These are phyloP conservation scores for Peromyscus attwateri DNA, from an alignment of 2,797 vertebrate species.

Conservation along the genomic window DNA sequence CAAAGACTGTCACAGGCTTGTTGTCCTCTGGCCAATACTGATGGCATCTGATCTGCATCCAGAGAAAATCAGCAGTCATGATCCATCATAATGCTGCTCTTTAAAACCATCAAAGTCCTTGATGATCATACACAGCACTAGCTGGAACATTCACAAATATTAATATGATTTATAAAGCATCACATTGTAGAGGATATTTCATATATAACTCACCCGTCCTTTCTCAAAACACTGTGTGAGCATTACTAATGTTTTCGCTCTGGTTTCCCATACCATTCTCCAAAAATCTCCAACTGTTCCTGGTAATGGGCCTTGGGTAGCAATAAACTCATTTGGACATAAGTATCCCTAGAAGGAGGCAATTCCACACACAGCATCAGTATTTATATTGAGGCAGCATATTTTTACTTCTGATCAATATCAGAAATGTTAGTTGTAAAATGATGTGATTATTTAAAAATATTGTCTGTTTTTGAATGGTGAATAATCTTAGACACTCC, in stretches of 20 bases:
- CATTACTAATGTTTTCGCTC: slow-evolving; percentile 97
- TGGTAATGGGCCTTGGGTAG: slow-evolving; percentile 97
- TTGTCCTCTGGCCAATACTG: slow-evolving; percentile 99
- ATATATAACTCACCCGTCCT: slow-evolving; percentile 94
- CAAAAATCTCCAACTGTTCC: slow-evolving; percentile 99
- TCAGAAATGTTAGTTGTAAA: background rate
- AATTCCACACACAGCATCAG: slow-evolving; percentile 34
- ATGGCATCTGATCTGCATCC: slow-evolving; percentile 96
- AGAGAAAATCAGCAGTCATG: slow-evolving; percentile 61
- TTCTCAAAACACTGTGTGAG: slow-evolving; percentile 98
- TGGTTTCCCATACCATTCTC: slow-evolving; percentile 99
- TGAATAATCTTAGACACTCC: background rate
- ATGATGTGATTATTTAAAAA: background rate
- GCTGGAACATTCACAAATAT: slow-evolving; percentile 33
- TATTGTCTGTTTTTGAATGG: background rate
- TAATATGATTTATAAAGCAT: slow-evolving; percentile 46
- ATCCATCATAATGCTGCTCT: background rate
- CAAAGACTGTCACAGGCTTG: slow-evolving; percentile 98
- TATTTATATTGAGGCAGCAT: background rate
- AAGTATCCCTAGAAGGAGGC: slow-evolving; percentile 93
- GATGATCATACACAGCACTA: background rate
- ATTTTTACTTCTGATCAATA: slow-evolving; percentile 6
- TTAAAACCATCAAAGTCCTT: background rate
- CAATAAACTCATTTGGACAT: slow-evolving; percentile 99
- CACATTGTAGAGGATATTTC: slow-evolving; percentile 43